These are phyloP conservation scores for Diarsia dahlii DNA, from an alignment of 2,888 invertebrate species.

Conservation along the genomic window DNA sequence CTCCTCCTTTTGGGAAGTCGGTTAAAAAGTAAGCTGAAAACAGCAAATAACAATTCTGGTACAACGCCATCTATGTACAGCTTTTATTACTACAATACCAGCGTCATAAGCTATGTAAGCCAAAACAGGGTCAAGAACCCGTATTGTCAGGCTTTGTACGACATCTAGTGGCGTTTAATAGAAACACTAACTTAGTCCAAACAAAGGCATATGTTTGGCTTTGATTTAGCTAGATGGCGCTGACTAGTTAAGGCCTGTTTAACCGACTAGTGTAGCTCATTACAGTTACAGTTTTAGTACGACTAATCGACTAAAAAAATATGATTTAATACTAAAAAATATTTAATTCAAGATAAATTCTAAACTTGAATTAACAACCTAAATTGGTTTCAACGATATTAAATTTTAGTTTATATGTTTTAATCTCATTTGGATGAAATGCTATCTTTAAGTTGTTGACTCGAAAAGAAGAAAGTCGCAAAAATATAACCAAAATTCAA, in stretches of 20 bases:
- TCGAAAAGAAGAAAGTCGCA: too few species aligned
- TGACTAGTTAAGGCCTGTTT: neutral
- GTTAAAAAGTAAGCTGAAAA: neutral
- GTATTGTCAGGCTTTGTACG: neutral
- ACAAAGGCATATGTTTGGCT: neutral
- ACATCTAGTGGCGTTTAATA: conserved; percentile 30
- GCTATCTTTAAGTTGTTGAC: neutral
- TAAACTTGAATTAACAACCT: neutral
- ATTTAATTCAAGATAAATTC: too few species aligned
- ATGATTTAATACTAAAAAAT: too few species aligned
- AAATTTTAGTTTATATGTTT: neutral
- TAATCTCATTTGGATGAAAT: neutral
- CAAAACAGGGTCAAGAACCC: neutral
- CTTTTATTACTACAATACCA: neutral
- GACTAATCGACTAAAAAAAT: neutral
- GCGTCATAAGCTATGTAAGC: neutral
- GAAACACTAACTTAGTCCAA: neutral
- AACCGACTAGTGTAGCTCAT: conserved; percentile 20
- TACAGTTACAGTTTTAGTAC: neutral
- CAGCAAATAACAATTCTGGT: neutral
- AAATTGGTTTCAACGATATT: neutral
- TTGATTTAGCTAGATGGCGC: conserved; percentile 1
- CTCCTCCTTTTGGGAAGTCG: too few species aligned
- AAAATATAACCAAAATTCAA: neutral
- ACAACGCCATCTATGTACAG: conserved; percentile 23